phyloP scores from a whole-genome alignment of 2,888 invertebrate genomes.

The Strigamia transsilvanica region DNA sequence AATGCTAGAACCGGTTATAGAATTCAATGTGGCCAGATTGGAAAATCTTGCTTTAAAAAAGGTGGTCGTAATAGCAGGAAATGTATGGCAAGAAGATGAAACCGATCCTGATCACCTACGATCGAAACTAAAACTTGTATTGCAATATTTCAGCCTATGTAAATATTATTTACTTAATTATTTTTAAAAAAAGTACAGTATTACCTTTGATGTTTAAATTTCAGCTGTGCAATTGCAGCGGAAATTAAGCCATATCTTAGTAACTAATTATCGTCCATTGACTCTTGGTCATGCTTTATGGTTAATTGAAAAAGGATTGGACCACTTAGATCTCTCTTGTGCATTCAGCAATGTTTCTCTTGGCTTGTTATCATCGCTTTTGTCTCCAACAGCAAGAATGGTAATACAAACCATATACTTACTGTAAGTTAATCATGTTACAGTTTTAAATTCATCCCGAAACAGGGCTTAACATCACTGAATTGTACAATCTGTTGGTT shows the following conservation, averaged over 20 bases:
- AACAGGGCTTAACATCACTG: conserved; percentile 1
- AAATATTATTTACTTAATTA: not conserved
- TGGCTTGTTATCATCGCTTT: not conserved
- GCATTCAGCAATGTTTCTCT: conserved; percentile 23
- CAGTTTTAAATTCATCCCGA: not conserved
- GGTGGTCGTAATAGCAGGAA: conserved; percentile 1
- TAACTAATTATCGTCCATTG: conserved; percentile 24
- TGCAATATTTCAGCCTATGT: conserved; percentile 16
- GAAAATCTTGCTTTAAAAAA: conserved; percentile 14
- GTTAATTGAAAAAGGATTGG: conserved; percentile 20
- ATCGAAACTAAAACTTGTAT: not conserved
- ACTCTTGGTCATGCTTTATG: conserved; percentile 18
- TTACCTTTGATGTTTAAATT: not conserved
- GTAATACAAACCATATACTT: not conserved
- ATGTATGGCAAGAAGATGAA: conserved; percentile 7
- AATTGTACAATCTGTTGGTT: conserved; percentile 41
- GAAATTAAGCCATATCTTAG: conserved; percentile 6
- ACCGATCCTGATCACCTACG: not conserved
- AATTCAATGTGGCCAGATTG: not conserved
- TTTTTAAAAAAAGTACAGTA: not conserved
- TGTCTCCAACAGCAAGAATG: conserved; percentile 1
- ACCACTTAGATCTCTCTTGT: conserved; percentile 16
- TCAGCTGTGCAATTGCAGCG: not conserved
- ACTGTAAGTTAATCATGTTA: not conserved
- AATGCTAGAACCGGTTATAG: not conserved